A percentile compares a stretch with the other conserved stretches of the same genome.
Evolutionary conservation across 1,140 invertebrate genomes (phyloP).

Genomic region (Chionoecetes opilio): DNA sequence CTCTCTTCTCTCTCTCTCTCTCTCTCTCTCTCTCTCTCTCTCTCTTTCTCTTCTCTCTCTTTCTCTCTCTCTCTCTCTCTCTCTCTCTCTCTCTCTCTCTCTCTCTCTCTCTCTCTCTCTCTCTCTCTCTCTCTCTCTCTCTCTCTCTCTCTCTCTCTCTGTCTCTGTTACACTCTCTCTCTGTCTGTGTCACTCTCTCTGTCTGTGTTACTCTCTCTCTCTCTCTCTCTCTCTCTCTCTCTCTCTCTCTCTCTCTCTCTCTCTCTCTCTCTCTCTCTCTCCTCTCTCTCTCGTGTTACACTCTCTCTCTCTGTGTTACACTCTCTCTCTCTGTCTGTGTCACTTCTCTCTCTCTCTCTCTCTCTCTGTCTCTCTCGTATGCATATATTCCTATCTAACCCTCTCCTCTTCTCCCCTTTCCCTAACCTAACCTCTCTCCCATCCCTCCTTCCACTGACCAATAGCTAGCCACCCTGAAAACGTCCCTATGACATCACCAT

Average conservation of each 20-base stretch:
- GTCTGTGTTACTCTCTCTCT: not conserved
- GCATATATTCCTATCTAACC: not conserved
- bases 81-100: not conserved
- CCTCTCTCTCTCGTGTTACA: not conserved
- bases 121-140: not conserved
- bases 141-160: not conserved
- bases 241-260: not conserved
- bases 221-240: no score
- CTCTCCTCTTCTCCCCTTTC: not conserved
- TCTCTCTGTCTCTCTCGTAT: not conserved
- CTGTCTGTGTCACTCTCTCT: not conserved
- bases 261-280: not conserved
- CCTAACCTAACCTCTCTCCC: not conserved
- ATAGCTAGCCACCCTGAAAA: no score
- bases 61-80: no score
- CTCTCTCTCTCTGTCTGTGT: not conserved
- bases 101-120: slow-evolving; percentile 11
- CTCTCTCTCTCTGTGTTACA: not conserved
- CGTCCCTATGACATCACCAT: no score
- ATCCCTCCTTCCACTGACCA: not conserved
- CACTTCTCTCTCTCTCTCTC: no score
- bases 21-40: not conserved
- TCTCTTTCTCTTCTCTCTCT: not conserved
- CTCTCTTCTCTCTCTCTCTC: slow-evolving; percentile 22
- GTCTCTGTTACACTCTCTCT: not conserved